Evolutionary conservation across 2,797 vertebrate genomes (phyloP).

Genomic region (Setipinna tenuifilis): DNA sequence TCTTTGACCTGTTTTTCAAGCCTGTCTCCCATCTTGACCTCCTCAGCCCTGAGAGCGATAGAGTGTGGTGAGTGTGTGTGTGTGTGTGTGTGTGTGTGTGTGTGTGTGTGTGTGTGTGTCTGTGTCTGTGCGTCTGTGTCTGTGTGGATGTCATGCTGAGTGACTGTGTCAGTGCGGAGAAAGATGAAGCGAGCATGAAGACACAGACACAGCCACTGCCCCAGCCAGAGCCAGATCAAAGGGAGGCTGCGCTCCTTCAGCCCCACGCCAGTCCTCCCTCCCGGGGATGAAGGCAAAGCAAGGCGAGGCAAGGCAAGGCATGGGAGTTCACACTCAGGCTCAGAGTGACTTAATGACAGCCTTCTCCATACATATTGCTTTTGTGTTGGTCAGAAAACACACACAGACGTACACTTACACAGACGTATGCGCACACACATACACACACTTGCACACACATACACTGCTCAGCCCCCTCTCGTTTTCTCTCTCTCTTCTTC

Average conservation of each 20-base stretch:
- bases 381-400: not conserved
- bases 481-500: too few relatives aligned
- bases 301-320: too few relatives aligned
- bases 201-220: not conserved
- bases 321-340: not conserved
- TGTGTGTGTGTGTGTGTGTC: too few relatives aligned
- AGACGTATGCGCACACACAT: not conserved
- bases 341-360: constrained; percentile 2
- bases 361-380: constrained; percentile 8
- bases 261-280: not conserved
- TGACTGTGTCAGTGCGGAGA: not conserved
- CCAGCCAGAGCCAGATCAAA: constrained; percentile 18
- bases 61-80: too few relatives aligned
- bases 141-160: not conserved
- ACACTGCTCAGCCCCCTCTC: too few relatives aligned
- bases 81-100: too few relatives aligned
- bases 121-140: too few relatives aligned
- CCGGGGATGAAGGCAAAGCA: not conserved
- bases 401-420: constrained; percentile 12
- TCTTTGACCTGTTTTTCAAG: constrained; percentile 20
- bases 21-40: constrained; percentile 6
- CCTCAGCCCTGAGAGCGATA: not conserved
- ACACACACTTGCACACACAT: not conserved
- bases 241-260: not conserved
- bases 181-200: not conserved